Base-by-base conservation (phyloP, 2,888 invertebrate species). In the Lingula anatina region DNA sequence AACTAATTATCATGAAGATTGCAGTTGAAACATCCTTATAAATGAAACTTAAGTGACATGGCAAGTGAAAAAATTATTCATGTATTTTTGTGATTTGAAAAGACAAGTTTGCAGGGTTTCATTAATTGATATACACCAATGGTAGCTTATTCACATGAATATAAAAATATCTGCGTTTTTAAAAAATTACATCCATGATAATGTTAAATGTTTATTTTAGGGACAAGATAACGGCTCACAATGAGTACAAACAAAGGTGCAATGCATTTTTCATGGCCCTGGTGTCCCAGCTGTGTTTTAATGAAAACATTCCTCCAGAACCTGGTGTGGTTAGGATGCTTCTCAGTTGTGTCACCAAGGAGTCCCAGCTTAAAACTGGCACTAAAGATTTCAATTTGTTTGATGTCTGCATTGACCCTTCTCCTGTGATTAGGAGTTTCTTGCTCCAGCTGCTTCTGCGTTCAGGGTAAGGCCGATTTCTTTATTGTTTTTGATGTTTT, bases 341-440 rank as follows among this genome's bases (percentile, higher is more conserved):
- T 43, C 39, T 61, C 40, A 31, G 42, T 9, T 54, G 49, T 37
- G 58, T 61, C 37, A 59, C 54, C 9, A 37, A 36, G 9, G 36
- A 49, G 26, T 37, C 46, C 2, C 24, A 15, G 18, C 3, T 27
- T 37, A 26, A 42, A n/a, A 2, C 24, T 24, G 26, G n/a, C 21
- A 65, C 65, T 7, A 61, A 61, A 45, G 52, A 59, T 24, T 51
- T 70, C 63, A 59, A 59, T 5, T 56, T 68, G 45, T 61, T 64
- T 44, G 57, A 61, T 39, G 66, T 65, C 37, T 51, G 60, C 26
- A 59, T 70, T 48, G 68, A 68, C 49, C 66, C 66, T 5, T 67
- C 58, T 5, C 70, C 68, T n/a, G 66, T 70, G 3, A 57, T 70
- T 4, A 50, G 70, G 21, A 68, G 66, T 2, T 66, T 68, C 45